Percentiles rank a stretch among this genome's conserved stretches.
phyloP scores from a whole-genome alignment of 2,797 vertebrate genomes.

The Pseudomugil tenellus region DNA sequence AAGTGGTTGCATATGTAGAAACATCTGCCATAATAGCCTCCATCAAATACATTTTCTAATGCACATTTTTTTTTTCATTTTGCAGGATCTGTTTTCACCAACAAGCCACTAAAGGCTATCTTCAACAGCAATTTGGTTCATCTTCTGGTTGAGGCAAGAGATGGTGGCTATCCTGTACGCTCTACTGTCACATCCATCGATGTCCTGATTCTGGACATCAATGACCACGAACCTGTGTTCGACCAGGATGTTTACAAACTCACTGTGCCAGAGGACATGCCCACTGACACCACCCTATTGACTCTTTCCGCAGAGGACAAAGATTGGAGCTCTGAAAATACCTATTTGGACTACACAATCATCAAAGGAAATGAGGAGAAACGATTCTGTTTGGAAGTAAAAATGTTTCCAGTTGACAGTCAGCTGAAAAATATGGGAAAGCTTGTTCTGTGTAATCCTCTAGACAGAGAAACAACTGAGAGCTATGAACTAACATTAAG shows the following conservation, averaged over 20 bases:
- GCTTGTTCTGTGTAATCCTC: constrained; percentile 82
- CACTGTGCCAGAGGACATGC: constrained; percentile 82
- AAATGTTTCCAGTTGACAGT: constrained; percentile 67
- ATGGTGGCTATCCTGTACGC: constrained; percentile 84
- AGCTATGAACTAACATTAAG: constrained; percentile 83
- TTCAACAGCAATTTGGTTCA: constrained; percentile 76
- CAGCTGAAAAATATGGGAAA: constrained; percentile 76
- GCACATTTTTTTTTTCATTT: constrained; percentile 31
- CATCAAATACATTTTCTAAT: neutral
- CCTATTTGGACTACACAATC: constrained; percentile 83
- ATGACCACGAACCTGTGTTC: constrained; percentile 87
- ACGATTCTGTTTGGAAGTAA: constrained; percentile 85
- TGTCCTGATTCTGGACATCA: constrained; percentile 83
- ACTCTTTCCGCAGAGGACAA: constrained; percentile 84
- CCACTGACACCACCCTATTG: constrained; percentile 82
- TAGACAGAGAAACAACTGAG: constrained; percentile 86
- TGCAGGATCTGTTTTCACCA: constrained; percentile 89
- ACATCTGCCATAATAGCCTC: neutral
- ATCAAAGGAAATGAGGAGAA: constrained; percentile 84
- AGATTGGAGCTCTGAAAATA: constrained; percentile 85
- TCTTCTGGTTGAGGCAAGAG: constrained; percentile 88
- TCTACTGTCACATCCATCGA: constrained; percentile 83
- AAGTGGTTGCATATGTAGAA: neutral
- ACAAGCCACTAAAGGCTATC: constrained; percentile 71
- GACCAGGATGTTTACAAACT: constrained; percentile 81